Base-by-base conservation (phyloP, 2,113 vertebrate genomes). In the Percina caprodes region DNA sequence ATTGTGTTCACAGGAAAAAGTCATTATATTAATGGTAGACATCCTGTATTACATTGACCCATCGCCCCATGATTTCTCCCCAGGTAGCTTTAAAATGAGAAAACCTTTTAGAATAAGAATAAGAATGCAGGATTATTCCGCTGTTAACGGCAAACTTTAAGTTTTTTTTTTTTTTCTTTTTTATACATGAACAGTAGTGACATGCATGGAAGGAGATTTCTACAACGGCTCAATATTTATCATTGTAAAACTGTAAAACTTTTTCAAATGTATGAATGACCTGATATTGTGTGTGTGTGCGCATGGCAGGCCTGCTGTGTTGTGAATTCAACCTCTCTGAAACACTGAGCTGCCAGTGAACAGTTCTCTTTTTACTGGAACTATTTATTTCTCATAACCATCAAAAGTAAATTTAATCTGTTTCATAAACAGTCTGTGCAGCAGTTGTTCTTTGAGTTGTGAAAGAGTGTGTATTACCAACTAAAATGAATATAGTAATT, bases 181-280 rank as follows among this genome's bases (percentile, higher is more conserved):
- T n/a, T n/a, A n/a, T 52, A 76, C 61, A 80, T 12, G 3, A 76
- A 80, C 55, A 76, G 71, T 85, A 85, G 88, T 83, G 60, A 91
- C 86, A 74, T 87, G 90, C 84, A 86, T 49, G 54, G 86, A 85
- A 84, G 81, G 79, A 88, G 90, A 91, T 90, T 93, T 91, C 83
- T 87, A 68, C 77, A 88, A 74, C 58, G 49, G 87, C 72, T 75
- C 26, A 66, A 81, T 91, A 86, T 91, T 90, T 89, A 82, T 97
- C 96, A 96, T 96, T 97, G 96, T 96, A 97, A 97, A 97, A 96
- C 95, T 97, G 96, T 96, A 72, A 68, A 83, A 96, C 95, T 95
- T 97, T 91, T 94, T 89, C 89, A 96, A 96, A 95, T 94, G 96
- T 96, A 93, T 96, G 96, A 96, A 96, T 96, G 96, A 95, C 80